These are phyloP conservation scores for Gasteruption jaculator DNA, from an alignment of 2,888 invertebrate genomes.

Conservation along the genomic window DNA sequence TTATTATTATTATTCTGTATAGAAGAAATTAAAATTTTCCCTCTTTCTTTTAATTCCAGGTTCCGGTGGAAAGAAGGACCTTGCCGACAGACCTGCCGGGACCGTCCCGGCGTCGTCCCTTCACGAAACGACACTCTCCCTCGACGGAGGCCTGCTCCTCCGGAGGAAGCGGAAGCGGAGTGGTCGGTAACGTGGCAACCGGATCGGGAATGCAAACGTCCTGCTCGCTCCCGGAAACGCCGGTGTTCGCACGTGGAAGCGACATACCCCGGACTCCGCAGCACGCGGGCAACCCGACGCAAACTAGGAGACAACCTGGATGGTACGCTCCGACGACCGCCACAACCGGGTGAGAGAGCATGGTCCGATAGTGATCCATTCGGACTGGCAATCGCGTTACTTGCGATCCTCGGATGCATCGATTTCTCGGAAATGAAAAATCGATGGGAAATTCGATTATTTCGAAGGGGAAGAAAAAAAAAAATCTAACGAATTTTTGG, in stretches of 20 bases:
- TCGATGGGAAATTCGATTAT: too few relatives aligned
- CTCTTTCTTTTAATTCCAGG: conserved; percentile 38
- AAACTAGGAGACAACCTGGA: conserved; percentile 45
- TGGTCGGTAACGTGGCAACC: conserved; percentile 56
- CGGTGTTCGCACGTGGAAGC: conserved; percentile 78
- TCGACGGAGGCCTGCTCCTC: conserved; percentile 80
- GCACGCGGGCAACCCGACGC: conserved; percentile 52
- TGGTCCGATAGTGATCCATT: too few relatives aligned
- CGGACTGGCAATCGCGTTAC: too few relatives aligned
- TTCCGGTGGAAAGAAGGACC: conserved; percentile 63
- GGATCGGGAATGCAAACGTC: conserved; percentile 69
- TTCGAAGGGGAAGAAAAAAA: too few relatives aligned
- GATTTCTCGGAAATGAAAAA: too few relatives aligned
- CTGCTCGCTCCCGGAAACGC: conserved; percentile 84
- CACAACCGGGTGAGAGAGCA: conserved; percentile 46
- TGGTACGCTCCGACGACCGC: conserved; percentile 49
- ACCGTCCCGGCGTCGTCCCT: conserved; percentile 51
- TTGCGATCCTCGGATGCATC: too few relatives aligned
- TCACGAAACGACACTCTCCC: conserved; percentile 54
- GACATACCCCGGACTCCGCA: conserved; percentile 82
- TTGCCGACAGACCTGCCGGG: conserved; percentile 68
- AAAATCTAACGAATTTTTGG: too few relatives aligned
- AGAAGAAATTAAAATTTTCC: too few relatives aligned
- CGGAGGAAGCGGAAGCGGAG: conserved; percentile 79
- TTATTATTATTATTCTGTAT: too few relatives aligned